These are phyloP conservation scores for Climacteris rufus DNA, from an alignment of 2,113 vertebrate genomes.

Conservation along the genomic window DNA sequence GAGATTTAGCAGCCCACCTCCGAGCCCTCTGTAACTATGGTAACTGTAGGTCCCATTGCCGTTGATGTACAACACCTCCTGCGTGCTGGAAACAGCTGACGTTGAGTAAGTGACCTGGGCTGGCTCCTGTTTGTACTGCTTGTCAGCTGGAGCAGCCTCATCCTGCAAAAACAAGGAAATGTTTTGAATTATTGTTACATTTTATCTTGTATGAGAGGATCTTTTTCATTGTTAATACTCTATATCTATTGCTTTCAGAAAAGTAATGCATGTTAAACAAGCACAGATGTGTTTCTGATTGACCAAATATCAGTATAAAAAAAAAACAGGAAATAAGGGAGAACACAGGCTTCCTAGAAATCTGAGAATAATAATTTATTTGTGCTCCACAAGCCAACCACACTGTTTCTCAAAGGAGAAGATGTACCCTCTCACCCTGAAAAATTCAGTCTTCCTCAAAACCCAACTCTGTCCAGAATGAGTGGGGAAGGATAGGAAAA, in stretches of 20 bases:
- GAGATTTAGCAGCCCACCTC: slow-evolving; percentile 82
- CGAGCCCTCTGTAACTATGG: slow-evolving; percentile 83
- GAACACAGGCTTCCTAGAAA: background rate
- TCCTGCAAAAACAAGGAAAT: slow-evolving; percentile 70
- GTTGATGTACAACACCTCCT: slow-evolving; percentile 85
- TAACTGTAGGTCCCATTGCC: slow-evolving; percentile 86
- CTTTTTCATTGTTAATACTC: background rate
- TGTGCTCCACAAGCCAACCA: background rate
- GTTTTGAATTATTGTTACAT: background rate
- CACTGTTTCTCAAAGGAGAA: background rate
- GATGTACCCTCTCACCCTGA: background rate
- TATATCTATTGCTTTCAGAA: background rate
- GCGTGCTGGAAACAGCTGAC: slow-evolving; percentile 78
- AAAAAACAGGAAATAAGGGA: background rate
- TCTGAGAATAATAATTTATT: background rate
- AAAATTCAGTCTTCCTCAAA: background rate
- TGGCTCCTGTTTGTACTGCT: slow-evolving; percentile 78
- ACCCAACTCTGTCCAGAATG: background rate
- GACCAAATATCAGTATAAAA: background rate
- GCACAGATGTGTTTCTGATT: background rate
- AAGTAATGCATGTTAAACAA: background rate
- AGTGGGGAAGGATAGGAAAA: background rate
- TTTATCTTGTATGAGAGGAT: background rate
- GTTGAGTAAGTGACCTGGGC: slow-evolving; percentile 77
- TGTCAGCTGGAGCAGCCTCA: slow-evolving; percentile 73